Percentiles rank a stretch among this genome's conserved stretches.
Evolutionary conservation across 2,797 vertebrate genomes (phyloP).

Genomic region (Sciurus carolinensis): DNA sequence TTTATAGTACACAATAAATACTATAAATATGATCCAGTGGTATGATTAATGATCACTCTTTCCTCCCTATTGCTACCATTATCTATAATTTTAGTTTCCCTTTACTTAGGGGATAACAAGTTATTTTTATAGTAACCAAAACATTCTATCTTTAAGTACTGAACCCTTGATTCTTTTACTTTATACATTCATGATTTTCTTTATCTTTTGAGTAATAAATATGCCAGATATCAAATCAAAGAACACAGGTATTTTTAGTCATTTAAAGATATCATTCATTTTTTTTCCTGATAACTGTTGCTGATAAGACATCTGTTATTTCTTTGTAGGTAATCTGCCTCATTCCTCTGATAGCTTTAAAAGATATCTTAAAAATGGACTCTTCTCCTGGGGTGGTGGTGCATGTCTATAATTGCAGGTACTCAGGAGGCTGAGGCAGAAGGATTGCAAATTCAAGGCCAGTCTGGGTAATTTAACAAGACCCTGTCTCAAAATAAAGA

Average conservation of each 20-base stretch:
- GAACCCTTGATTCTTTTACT: not conserved
- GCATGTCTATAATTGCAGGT: no score
- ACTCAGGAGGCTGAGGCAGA: no score
- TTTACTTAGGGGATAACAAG: not conserved
- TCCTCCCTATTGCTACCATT: not conserved
- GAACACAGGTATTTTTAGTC: not conserved
- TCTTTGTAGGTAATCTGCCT: not conserved
- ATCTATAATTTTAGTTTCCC: not conserved
- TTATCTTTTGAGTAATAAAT: not conserved
- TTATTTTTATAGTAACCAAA: not conserved
- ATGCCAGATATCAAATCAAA: not conserved
- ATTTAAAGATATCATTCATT: not conserved
- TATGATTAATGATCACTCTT: not conserved
- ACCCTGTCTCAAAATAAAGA: no score
- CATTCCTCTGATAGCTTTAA: not conserved
- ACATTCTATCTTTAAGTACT: not conserved
- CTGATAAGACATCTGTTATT: not conserved
- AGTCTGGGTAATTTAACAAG: no score
- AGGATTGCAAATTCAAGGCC: no score
- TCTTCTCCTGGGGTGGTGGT: not conserved
- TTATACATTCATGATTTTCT: not conserved
- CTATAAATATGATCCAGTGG: not conserved
- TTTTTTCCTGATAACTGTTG: not conserved
- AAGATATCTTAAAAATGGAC: not conserved
- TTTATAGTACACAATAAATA: not conserved